phyloP scores from a whole-genome alignment of 2,113 vertebrate species.

The Axis porcinus region DNA sequence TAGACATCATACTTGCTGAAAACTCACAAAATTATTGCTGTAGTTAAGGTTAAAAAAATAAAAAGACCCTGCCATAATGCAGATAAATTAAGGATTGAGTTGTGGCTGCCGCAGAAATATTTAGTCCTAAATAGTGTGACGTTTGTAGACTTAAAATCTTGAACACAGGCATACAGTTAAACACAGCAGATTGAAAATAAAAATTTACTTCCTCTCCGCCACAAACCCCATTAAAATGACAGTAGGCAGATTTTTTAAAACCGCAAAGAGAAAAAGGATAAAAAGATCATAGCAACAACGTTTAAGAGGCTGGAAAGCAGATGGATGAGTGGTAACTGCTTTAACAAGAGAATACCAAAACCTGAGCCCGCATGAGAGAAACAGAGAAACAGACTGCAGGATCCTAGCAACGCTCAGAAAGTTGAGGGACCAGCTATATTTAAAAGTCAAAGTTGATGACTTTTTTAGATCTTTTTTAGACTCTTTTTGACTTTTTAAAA shows the following conservation, averaged over 20 bases:
- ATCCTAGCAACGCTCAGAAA: neutral
- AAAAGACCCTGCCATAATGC: constrained; percentile 52
- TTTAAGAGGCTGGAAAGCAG: neutral
- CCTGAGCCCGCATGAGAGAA: neutral
- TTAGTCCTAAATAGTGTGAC: constrained; percentile 73
- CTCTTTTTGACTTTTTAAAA: too few species aligned
- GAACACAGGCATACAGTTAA: constrained; percentile 30
- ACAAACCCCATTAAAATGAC: neutral
- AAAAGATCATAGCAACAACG: neutral
- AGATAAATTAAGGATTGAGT: constrained; percentile 70
- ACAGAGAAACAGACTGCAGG: neutral
- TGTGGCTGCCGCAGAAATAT: constrained; percentile 73
- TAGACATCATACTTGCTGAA: constrained; percentile 62
- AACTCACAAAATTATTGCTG: constrained; percentile 51
- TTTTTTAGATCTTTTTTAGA: too few species aligned
- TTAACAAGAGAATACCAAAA: neutral
- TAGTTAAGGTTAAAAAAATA: constrained; percentile 47
- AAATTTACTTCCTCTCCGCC: neutral
- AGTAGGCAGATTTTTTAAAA: neutral
- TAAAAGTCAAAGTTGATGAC: neutral
- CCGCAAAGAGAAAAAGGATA: neutral
- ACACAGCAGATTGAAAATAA: neutral
- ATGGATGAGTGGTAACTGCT: neutral
- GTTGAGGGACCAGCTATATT: neutral
- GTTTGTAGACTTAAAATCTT: constrained; percentile 75